A percentile compares a stretch with the other conserved stretches of the same genome.
Evolutionary conservation across 2,888 invertebrate genomes (phyloP).

Genomic region (Mimachlamys varia): DNA sequence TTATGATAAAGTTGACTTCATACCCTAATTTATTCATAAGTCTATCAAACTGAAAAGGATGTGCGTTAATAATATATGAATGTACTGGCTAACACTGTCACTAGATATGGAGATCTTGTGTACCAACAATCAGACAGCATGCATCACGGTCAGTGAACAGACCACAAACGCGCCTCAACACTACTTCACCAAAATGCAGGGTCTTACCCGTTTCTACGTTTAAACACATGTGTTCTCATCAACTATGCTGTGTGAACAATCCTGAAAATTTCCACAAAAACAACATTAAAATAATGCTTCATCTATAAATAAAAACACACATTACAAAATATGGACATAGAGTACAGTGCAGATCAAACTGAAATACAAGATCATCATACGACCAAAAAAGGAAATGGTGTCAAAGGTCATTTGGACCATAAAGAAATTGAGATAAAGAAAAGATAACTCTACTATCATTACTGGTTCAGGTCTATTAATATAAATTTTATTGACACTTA

Average conservation of each 20-base stretch:
- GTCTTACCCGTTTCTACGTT: slow-evolving; percentile 4
- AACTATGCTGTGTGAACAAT: slow-evolving; percentile 32
- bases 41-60: neutral
- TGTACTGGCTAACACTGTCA: slow-evolving; percentile 13
- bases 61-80: neutral
- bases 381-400: neutral
- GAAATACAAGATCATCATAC: neutral
- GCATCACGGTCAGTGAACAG: slow-evolving; percentile 18
- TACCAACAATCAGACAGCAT: slow-evolving; percentile 14
- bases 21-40: neutral
- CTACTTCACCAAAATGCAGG: slow-evolving; percentile 28
- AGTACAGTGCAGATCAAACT: neutral
- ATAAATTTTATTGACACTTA: too few relatives aligned
- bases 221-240: slow-evolving; percentile 36
- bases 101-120: slow-evolving; percentile 20
- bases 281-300: slow-evolving; percentile 13
- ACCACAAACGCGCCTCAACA: neutral
- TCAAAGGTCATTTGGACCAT: neutral
- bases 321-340: slow-evolving; percentile 3
- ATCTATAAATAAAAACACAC: slow-evolving; percentile 21
- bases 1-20: neutral
- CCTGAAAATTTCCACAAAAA: slow-evolving; percentile 33
- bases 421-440: neutral
- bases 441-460: too few relatives aligned
- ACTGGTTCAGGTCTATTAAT: too few relatives aligned